Percentiles rank a stretch among this genome's conserved stretches.
Evolutionary conservation across 2,797 vertebrate genomes (phyloP).

Genomic region (Lepidocolaptes lacrymiger): DNA sequence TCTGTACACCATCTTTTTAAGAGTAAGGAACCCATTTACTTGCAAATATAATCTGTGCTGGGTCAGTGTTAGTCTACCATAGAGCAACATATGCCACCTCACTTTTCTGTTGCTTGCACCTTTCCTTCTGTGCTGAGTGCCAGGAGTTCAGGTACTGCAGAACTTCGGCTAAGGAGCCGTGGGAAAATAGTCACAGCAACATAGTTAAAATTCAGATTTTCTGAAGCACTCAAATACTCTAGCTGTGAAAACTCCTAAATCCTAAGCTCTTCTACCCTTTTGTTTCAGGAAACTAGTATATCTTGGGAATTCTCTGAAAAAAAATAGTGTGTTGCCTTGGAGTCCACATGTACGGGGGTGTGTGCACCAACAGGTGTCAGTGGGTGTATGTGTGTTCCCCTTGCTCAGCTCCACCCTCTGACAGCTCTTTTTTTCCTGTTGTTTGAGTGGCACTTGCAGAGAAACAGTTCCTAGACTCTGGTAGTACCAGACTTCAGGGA

Average conservation of each 20-base stretch:
- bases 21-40: neutral
- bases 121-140: neutral
- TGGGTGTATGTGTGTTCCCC: neutral
- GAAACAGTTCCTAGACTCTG: neutral
- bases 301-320: neutral
- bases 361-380: neutral
- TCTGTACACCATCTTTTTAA: neutral
- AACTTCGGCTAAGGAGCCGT: neutral
- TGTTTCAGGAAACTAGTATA: neutral
- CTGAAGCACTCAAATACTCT: neutral
- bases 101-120: neutral
- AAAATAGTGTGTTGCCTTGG: accelerated
- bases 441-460: neutral
- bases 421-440: neutral
- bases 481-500: neutral
- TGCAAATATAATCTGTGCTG: neutral
- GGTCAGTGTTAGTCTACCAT: neutral
- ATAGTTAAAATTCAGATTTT: neutral
- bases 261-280: neutral
- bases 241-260: neutral
- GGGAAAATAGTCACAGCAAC: neutral
- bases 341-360: neutral
- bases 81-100: neutral
- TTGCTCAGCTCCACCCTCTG: neutral
- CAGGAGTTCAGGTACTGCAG: neutral